phyloP scores from a whole-genome alignment of 2,888 invertebrate species.

The Noctua janthina region DNA sequence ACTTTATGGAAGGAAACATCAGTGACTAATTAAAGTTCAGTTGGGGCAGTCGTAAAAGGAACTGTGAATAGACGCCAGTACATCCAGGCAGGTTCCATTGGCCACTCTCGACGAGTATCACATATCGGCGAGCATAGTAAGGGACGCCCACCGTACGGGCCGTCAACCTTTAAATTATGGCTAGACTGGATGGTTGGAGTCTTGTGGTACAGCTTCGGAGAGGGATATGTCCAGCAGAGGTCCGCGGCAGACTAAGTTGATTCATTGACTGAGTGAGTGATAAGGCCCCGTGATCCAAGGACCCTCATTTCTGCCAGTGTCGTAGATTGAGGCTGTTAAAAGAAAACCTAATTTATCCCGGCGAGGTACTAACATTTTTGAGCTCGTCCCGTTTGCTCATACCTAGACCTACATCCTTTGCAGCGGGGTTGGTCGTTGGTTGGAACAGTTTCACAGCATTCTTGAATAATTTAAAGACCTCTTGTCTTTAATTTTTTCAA shows the following conservation, averaged over 20 bases:
- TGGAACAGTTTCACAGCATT: not conserved
- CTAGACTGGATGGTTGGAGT: not conserved
- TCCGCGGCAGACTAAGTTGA: not conserved
- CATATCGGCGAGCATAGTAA: not conserved
- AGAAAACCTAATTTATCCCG: not conserved
- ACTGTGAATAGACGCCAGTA: conserved; percentile 19
- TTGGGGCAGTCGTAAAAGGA: conserved; percentile 5
- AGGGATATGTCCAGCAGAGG: not conserved
- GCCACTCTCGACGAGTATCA: not conserved
- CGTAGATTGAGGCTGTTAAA: not conserved
- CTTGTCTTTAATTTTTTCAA: not conserved
- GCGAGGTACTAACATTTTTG: not conserved
- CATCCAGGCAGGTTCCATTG: not conserved
- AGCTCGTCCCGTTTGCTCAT: not conserved
- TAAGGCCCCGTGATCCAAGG: not conserved
- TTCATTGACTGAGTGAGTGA: not conserved
- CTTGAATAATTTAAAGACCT: too few species aligned
- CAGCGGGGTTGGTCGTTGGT: not conserved
- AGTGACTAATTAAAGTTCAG: conserved; percentile 31
- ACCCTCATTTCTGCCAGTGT: not conserved
- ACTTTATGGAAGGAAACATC: conserved; percentile 43
- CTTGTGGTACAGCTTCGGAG: not conserved
- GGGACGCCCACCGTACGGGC: not conserved
- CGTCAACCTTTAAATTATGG: not conserved
- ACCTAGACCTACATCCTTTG: not conserved